Conservation (phyloP, 2,888 invertebrate species). For the Bruchidius siliquastri region DNA sequence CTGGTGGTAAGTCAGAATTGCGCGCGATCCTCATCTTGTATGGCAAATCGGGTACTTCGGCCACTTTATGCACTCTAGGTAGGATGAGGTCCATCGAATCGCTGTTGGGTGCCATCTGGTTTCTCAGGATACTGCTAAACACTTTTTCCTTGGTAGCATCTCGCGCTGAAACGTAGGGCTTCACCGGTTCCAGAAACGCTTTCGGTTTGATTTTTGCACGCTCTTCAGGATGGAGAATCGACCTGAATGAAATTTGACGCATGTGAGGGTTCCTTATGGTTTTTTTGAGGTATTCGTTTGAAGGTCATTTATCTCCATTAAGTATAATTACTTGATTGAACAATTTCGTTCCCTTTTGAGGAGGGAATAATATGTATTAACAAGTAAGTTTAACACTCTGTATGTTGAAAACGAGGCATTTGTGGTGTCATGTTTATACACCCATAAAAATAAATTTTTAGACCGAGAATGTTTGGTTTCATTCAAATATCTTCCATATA, state of each 20-base stretch:
- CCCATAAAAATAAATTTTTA: no score
- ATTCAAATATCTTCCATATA: no score
- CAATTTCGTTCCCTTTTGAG: no score
- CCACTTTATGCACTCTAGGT: slow-evolving; percentile 57
- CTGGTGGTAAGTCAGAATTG: slow-evolving; percentile 43
- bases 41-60: slow-evolving; percentile 46
- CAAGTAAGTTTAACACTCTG: no score
- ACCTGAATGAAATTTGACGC: slow-evolving; percentile 9
- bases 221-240: slow-evolving; percentile 54
- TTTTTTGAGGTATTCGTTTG: neutral
- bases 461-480: no score
- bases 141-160: slow-evolving; percentile 63
- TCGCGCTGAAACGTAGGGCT: slow-evolving; percentile 65
- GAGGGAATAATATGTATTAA: no score
- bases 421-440: no score
- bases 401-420: no score
- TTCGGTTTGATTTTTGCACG: slow-evolving; percentile 60
- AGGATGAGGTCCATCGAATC: slow-evolving; percentile 62
- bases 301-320: neutral
- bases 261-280: neutral
- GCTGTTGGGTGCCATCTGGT: slow-evolving; percentile 50
- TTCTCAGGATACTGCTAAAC: slow-evolving; percentile 55
- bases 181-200: slow-evolving; percentile 56
- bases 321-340: no score
- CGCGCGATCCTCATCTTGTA: slow-evolving; percentile 50